Percentiles rank a stretch among this genome's conserved stretches.
phyloP scores from a whole-genome alignment of 2,797 vertebrate genomes.

The Coreius guichenoti region DNA sequence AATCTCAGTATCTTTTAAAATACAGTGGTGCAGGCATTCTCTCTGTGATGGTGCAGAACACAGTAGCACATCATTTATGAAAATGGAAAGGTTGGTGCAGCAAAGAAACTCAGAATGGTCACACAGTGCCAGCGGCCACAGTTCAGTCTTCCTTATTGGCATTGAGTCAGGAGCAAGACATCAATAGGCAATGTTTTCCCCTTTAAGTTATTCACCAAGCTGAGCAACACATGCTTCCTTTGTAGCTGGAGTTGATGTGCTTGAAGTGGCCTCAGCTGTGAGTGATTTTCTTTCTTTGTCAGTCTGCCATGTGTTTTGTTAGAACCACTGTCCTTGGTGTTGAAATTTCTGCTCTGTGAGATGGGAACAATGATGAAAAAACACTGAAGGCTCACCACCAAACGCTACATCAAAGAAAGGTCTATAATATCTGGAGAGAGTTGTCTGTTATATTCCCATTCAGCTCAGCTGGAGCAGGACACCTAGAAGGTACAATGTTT shows the following conservation, averaged over 20 bases:
- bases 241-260: conserved; percentile 4
- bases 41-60: neutral
- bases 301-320: neutral
- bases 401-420: neutral
- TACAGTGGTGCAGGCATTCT: neutral
- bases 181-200: conserved; percentile 13
- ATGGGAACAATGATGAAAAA: neutral
- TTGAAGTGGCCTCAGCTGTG: conserved; percentile 27
- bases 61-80: neutral
- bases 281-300: conserved; percentile 13
- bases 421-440: neutral
- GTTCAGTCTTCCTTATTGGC: conserved; percentile 41
- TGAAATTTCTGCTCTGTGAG: neutral
- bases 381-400: neutral
- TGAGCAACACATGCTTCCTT: conserved; percentile 14
- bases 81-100: neutral
- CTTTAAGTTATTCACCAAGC: neutral
- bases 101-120: neutral
- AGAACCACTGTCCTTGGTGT: neutral
- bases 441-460: neutral
- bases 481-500: neutral
- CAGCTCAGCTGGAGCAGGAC: neutral
- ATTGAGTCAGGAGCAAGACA: conserved; percentile 9
- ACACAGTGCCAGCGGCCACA: conserved; percentile 44
- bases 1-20: neutral